A percentile compares a stretch with the other conserved stretches of the same genome.
These are phyloP conservation scores for Ormyrus thymus DNA, from an alignment of 2,888 invertebrate genomes.

Conservation along the genomic window DNA sequence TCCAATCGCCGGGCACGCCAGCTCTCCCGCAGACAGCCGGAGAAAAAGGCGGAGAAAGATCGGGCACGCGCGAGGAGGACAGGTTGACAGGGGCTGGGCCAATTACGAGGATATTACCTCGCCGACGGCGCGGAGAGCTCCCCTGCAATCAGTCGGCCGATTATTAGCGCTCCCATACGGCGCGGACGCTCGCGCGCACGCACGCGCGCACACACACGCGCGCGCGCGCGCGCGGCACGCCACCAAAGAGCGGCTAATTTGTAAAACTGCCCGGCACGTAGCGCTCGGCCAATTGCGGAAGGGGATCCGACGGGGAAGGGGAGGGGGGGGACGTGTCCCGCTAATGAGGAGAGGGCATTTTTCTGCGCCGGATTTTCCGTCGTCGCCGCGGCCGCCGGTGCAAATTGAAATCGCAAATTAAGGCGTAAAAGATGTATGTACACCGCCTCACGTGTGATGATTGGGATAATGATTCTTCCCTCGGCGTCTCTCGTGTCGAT, in stretches of 20 bases:
- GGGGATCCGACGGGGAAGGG: background rate
- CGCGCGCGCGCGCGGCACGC: conserved; percentile 38
- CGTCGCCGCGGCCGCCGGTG: background rate
- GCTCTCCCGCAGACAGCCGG: background rate
- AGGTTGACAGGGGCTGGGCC: conserved; percentile 73
- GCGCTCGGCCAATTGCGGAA: background rate
- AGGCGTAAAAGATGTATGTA: conserved; percentile 12
- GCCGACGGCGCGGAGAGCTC: conserved; percentile 64
- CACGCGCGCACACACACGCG: background rate
- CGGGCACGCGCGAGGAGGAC: conserved; percentile 57
- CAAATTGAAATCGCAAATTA: conserved; percentile 45
- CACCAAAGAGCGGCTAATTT: conserved; percentile 67
- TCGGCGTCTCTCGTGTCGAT: background rate
- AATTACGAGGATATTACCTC: conserved; percentile 72
- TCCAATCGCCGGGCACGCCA: background rate
- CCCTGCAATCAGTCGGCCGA: conserved; percentile 68
- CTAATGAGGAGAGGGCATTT: conserved; percentile 50
- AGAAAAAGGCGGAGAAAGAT: conserved; percentile 5
- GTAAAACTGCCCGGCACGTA: conserved; percentile 62
- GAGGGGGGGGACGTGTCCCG: conserved; percentile 16
- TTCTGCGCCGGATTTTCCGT: background rate
- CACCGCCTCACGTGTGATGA: conserved; percentile 22
- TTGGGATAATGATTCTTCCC: conserved; percentile 41
- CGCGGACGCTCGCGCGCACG: conserved; percentile 59
- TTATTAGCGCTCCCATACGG: conserved; percentile 67